Evolutionary conservation across 2,113 vertebrate species (phyloP).

Genomic region (Marmota monax): DNA sequence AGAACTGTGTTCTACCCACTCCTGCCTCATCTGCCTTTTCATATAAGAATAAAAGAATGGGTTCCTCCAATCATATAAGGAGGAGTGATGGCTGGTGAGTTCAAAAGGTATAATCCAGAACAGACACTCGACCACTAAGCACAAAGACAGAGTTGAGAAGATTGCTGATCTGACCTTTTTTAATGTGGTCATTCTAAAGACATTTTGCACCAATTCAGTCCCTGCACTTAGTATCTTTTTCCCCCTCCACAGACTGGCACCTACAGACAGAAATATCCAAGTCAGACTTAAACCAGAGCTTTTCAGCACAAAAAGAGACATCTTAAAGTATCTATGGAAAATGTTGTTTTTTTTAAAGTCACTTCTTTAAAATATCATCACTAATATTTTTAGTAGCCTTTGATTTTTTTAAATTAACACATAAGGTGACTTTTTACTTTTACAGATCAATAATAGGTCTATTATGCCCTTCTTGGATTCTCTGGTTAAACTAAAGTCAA

Average conservation of each 20-base stretch:
- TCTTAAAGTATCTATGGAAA: not conserved
- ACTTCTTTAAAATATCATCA: constrained; percentile 42
- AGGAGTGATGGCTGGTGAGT: not conserved
- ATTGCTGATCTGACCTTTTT: not conserved
- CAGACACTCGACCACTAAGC: not conserved
- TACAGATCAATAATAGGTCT: constrained; percentile 11
- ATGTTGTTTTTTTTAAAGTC: not conserved
- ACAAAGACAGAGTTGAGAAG: not conserved
- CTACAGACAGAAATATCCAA: constrained; percentile 2
- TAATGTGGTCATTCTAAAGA: constrained; percentile 20
- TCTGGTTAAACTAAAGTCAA: not conserved
- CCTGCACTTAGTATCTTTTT: not conserved
- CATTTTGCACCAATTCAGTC: not conserved
- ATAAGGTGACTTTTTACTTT: not conserved
- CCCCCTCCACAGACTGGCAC: not conserved
- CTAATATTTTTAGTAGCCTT: not conserved
- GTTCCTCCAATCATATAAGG: not conserved
- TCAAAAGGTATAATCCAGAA: not conserved
- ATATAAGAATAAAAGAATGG: not conserved
- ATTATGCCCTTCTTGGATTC: not conserved
- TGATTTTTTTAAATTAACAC: not conserved
- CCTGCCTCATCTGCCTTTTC: not conserved
- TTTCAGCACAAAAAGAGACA: not conserved
- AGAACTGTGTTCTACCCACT: not conserved
- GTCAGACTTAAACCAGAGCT: not conserved